Evolutionary conservation across 2,797 vertebrate genomes (phyloP), one percentile per base, ranked within the genome.

Genomic region (Astyanax mexicanus): DNA sequence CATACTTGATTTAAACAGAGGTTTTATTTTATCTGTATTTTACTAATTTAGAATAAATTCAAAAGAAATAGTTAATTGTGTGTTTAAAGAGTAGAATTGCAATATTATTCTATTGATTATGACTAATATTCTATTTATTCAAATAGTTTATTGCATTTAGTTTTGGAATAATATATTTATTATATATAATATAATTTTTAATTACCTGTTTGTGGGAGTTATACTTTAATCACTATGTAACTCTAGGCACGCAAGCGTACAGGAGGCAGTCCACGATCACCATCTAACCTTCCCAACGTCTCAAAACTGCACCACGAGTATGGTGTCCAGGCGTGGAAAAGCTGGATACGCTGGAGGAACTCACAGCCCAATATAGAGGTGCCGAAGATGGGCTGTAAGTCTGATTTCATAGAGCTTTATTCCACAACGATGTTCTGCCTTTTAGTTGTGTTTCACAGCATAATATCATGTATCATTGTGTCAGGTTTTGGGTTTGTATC

Each of bases 331-430:
- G 95, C 97, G 60, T 99, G 97, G 98, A 98, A 94, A 89, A 92
- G 93, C 78, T 99, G 98, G 98, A 94, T 99, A 84, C 94, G 93
- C 21, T 96, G 95, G 96, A 96, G 97, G 83, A 95, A 95, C 0
- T 84, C 90, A 12, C 96, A 96, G 84, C 94, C 96, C 66, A 91
- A 97, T 17, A 82, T 95, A 82, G 94, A 94, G 86, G 95, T 93
- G 60, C 91, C 95, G 7, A 95, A 96, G 72, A 91, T 96, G 73
- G 92, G 93, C 80, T 94, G 97, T 98, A 88, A 89, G 93, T 92
- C 54, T 32, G 44, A 27, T 49, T 0, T 49, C 4, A 2, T 3
- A 23, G 13, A 25, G 23, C 21, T 17, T 57, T 35, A 3, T 1
- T 40, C 11, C 37, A 27, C 21, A 19, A 6, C 17, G 6, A 9